These are phyloP conservation scores for Sitophilus oryzae DNA, from an alignment of 1,140 invertebrate species.

Conservation along the genomic window DNA sequence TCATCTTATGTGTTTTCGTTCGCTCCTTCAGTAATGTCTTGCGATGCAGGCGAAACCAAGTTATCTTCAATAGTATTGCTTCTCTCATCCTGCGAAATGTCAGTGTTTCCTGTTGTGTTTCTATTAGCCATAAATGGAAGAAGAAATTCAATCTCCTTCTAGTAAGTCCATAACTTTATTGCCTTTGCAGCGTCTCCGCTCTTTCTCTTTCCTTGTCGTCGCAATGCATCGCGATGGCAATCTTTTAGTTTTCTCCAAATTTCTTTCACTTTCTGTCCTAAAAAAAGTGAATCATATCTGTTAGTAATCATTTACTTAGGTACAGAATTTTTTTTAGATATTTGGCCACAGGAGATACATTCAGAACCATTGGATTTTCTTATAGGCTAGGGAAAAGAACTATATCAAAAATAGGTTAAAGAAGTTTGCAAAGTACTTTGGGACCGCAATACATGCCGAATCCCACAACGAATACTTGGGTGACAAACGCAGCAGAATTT, in stretches of 20 bases:
- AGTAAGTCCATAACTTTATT: not conserved
- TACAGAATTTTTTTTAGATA: too few species aligned
- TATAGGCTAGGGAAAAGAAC: too few species aligned
- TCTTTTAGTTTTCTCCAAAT: not conserved
- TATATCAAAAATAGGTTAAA: too few species aligned
- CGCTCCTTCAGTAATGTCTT: not conserved
- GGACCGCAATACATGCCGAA: too few species aligned
- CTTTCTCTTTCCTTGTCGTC: not conserved
- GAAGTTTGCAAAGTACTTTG: too few species aligned
- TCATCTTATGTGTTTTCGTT: not conserved
- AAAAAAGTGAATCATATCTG: too few species aligned
- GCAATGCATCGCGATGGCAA: not conserved
- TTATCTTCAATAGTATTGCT: not conserved
- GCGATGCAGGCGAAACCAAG: too few species aligned
- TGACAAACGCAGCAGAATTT: too few species aligned
- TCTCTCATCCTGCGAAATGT: not conserved
- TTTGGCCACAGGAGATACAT: not conserved
- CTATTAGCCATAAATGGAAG: not conserved
- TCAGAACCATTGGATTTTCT: too few species aligned
- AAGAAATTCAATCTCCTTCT: conserved; percentile 1
- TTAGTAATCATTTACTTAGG: too few species aligned
- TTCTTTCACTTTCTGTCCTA: not conserved
- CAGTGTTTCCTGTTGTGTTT: not conserved
- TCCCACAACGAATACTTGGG: too few species aligned
- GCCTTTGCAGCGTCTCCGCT: not conserved